A percentile compares a stretch with the other conserved stretches of the same genome.
phyloP scores from a whole-genome alignment of 2,797 vertebrate genomes.

The Numenius phaeopus region DNA sequence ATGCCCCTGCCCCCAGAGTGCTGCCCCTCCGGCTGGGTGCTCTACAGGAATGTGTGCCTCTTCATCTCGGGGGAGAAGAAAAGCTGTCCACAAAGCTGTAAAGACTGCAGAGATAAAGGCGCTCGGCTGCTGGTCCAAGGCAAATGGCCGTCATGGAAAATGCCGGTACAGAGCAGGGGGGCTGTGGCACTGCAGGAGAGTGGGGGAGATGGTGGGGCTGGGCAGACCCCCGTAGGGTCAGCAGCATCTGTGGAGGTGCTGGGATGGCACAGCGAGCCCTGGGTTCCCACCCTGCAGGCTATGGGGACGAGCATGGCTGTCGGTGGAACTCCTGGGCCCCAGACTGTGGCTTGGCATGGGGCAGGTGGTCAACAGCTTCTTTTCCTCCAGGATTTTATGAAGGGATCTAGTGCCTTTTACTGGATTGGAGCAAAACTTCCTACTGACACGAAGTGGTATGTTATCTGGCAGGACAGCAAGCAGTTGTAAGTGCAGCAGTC shows the following conservation, averaged over 20 bases:
- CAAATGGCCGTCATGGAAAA: accelerated
- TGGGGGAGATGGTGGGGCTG: neutral
- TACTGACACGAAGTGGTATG: accelerated
- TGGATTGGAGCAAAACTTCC: accelerated
- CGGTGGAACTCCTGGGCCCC: neutral
- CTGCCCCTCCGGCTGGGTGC: slow-evolving; percentile 60
- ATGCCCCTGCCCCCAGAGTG: slow-evolving; percentile 36
- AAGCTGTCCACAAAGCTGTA: accelerated
- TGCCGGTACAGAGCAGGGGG: neutral
- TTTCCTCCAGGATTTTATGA: neutral
- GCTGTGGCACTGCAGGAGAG: neutral
- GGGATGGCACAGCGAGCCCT: neutral
- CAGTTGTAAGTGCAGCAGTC: accelerated
- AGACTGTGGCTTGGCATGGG: accelerated
- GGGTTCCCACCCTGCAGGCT: neutral
- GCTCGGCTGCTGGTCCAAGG: neutral
- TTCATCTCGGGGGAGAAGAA: neutral
- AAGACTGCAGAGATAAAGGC: accelerated
- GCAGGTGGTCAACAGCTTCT: neutral
- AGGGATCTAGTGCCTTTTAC: accelerated
- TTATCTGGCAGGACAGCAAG: neutral
- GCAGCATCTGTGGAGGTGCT: neutral
- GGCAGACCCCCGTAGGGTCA: accelerated
- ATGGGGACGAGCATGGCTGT: accelerated
- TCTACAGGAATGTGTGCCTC: slow-evolving; percentile 49